Base-by-base conservation (phyloP, 2,888 invertebrate genomes). In the Spilosoma lubricipeda region DNA sequence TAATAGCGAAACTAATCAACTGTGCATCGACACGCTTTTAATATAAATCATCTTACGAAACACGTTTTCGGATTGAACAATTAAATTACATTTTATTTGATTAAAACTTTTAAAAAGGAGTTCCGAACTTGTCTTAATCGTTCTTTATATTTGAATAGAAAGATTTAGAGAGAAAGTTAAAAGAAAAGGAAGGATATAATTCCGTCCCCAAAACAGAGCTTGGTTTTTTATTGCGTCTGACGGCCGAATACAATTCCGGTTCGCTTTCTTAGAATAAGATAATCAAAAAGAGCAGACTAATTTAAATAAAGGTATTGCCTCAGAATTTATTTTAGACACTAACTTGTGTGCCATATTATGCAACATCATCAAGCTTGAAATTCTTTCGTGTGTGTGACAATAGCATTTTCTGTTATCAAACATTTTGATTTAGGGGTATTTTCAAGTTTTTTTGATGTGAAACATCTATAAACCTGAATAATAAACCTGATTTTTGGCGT, bases 141-240 rank as follows among this genome's bases (percentile, higher is more conserved):
- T 82, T 79, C 76, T 80, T 86, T 82, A 80, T 79, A 82, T 85
- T 85, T 85, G 80, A 83, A 82, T 84, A 79, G 80, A 82, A 83
- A 85, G 81, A 82, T 87, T 85, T 80, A 78, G 84, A 82, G 82
- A 78, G 73, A 84, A 85, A 83, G 89, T 89, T 87, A 80, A 86
- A 87, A 85, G 80, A 87, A 77, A 85, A 82, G 84, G 80, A 86
- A 84, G 73, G 72, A 82, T 80, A 86, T 88, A 85, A 85, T 85
- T 86, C 74, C 71, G 77, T 75, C 71, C 68, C 78, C 78, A 77
- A 75, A 76, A 82, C 77, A 80, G 77, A 86, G 82, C 83, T 85
- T 82, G 80, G 80, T 77, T 82, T 88, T n/a, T 89, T 88, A 89
- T 88, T 89, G 86, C 87, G 86, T 86, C 80, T 80, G 81, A 72